A percentile compares a stretch with the other conserved stretches of the same genome.
Conservation (phyloP, 2,797 vertebrate species). For the Sarcophilus harrisii region DNA sequence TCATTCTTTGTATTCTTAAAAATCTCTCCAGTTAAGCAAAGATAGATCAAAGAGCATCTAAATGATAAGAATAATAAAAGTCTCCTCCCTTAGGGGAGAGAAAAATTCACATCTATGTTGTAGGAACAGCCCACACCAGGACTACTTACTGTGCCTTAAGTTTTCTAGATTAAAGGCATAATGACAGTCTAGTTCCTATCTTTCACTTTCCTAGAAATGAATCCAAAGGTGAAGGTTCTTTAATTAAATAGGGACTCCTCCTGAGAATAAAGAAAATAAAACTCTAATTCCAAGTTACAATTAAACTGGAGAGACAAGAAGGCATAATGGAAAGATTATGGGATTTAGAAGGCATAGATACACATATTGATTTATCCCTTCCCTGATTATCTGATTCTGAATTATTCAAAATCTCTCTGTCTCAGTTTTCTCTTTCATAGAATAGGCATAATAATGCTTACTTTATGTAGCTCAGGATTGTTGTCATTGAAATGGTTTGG, state of each 20-base stretch:
- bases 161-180: not conserved
- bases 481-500: not conserved
- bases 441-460: not conserved
- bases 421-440: not conserved
- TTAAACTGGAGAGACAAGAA: not conserved
- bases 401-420: not conserved
- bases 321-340: not conserved
- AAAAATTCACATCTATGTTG: fast-evolving
- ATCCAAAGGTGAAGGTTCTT: conserved; percentile 7
- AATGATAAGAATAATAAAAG: not conserved
- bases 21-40: not conserved
- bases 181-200: not conserved
- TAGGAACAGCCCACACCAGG: not conserved
- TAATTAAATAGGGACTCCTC: conserved; percentile 4
- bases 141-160: not conserved
- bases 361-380: not conserved
- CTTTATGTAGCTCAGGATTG: not conserved
- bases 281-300: conserved; percentile 13
- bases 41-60: not conserved
- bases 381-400: not conserved
- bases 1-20: not conserved
- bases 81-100: not conserved
- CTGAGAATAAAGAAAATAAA: conserved; percentile 36
- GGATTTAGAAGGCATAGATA: not conserved
- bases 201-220: conserved; percentile 15